Evolutionary conservation across 2,113 vertebrate species (phyloP).

Genomic region (Neotragus moschatus): DNA sequence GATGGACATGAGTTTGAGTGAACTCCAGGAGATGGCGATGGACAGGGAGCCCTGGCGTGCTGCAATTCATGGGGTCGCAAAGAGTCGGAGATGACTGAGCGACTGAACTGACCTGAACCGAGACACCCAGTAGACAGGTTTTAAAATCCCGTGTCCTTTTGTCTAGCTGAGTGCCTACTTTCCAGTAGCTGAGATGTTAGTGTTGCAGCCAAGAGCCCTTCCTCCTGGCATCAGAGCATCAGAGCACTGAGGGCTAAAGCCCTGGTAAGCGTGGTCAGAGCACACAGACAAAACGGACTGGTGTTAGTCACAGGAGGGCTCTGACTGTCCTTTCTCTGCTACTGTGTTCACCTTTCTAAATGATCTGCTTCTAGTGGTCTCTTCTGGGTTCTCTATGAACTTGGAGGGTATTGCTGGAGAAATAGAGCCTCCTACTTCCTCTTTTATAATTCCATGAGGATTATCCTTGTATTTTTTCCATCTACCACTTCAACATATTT

Average conservation of each 20-base stretch:
- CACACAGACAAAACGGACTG: background rate
- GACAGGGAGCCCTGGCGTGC: too few relatives aligned
- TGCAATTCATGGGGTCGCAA: too few relatives aligned
- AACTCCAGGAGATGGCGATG: too few relatives aligned
- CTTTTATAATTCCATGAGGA: background rate
- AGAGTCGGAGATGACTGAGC: too few relatives aligned
- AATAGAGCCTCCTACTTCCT: background rate
- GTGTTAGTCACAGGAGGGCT: background rate
- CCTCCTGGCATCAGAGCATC: background rate
- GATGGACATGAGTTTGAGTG: too few relatives aligned
- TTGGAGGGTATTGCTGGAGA: background rate
- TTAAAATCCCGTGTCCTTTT: background rate
- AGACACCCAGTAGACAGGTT: background rate
- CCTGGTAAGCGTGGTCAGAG: background rate
- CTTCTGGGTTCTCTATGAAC: background rate
- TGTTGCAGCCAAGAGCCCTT: background rate
- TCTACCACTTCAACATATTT: background rate
- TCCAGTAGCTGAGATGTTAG: background rate
- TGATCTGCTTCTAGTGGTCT: background rate
- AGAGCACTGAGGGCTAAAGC: background rate
- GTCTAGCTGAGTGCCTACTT: background rate
- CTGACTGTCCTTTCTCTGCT: background rate
- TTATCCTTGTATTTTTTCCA: background rate
- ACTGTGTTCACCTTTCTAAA: too few relatives aligned
- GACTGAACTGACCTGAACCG: too few relatives aligned